A percentile compares a stretch with the other conserved stretches of the same genome.
These are phyloP conservation scores for Xestia xanthographa DNA, from an alignment of 2,888 invertebrate genomes.

Conservation along the genomic window DNA sequence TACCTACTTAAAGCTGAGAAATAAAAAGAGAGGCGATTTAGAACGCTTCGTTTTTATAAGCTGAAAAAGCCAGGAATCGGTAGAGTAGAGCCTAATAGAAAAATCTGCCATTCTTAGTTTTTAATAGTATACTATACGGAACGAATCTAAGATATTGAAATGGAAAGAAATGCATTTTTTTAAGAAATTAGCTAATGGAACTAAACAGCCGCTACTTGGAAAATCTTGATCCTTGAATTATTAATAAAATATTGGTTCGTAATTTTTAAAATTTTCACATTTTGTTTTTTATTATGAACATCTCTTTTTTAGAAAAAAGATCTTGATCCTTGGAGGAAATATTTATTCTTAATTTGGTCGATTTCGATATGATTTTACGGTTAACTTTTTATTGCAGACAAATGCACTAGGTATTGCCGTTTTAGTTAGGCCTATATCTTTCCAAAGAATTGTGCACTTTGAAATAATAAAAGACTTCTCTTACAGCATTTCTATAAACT, in stretches of 20 bases:
- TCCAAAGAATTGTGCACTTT: neutral
- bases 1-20: neutral
- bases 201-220: neutral
- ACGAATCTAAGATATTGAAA: neutral
- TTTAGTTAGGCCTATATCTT: constrained; percentile 64
- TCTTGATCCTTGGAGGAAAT: constrained; percentile 20
- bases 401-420: constrained; percentile 3
- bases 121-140: neutral
- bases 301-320: neutral
- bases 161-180: neutral
- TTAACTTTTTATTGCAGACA: neutral
- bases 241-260: neutral
- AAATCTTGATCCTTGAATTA: neutral
- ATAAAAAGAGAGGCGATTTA: neutral
- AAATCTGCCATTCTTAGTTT: neutral
- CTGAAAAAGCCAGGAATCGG: neutral
- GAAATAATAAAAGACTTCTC: constrained; percentile 32
- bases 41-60: neutral
- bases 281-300: neutral
- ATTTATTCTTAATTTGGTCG: neutral
- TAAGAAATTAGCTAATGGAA: neutral
- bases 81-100: neutral
- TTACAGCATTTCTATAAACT: constrained; percentile 69
- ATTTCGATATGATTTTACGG: neutral
- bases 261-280: neutral